These are phyloP conservation scores for Chorisops tibialis DNA, from an alignment of 2,888 invertebrate genomes.

Conservation along the genomic window DNA sequence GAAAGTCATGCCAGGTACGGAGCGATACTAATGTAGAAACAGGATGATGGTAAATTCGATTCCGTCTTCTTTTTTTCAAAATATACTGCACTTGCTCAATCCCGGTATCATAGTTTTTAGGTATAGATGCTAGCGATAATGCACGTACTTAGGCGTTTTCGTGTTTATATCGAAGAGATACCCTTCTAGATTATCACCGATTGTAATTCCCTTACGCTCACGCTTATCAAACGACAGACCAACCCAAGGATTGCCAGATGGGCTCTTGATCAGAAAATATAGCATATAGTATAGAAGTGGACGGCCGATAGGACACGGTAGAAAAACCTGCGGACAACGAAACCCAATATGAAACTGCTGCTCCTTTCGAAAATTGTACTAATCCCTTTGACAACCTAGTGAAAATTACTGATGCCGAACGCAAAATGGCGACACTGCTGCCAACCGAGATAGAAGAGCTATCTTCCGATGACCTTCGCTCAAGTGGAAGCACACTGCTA, in stretches of 20 bases:
- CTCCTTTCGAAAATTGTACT: too few species aligned
- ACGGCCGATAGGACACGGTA: slow-evolving; percentile 38
- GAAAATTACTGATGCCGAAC: too few species aligned
- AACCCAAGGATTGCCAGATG: slow-evolving; percentile 32
- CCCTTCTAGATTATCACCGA: slow-evolving; percentile 40
- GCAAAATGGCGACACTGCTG: too few species aligned
- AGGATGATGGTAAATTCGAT: slow-evolving; percentile 35
- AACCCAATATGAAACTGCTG: too few species aligned
- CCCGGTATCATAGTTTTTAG: slow-evolving; percentile 41
- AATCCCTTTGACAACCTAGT: too few species aligned
- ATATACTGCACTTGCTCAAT: slow-evolving; percentile 36
- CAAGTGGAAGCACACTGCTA: slow-evolving; percentile 28
- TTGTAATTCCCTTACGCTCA: slow-evolving; percentile 36
- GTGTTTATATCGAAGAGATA: slow-evolving; percentile 36
- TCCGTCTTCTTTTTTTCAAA: slow-evolving; percentile 40
- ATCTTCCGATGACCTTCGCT: slow-evolving; percentile 16
- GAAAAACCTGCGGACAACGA: too few species aligned
- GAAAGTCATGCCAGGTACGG: slow-evolving; percentile 38
- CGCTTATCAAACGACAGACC: slow-evolving; percentile 31
- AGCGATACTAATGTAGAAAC: slow-evolving; percentile 36
- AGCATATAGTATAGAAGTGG: slow-evolving; percentile 29
- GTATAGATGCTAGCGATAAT: slow-evolving; percentile 40
- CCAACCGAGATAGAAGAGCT: too few species aligned
- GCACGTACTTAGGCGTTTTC: slow-evolving; percentile 38
- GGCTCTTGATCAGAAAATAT: slow-evolving; percentile 31